Conservation (phyloP, 2,113 vertebrate genomes). For the Leiothrix lutea region DNA sequence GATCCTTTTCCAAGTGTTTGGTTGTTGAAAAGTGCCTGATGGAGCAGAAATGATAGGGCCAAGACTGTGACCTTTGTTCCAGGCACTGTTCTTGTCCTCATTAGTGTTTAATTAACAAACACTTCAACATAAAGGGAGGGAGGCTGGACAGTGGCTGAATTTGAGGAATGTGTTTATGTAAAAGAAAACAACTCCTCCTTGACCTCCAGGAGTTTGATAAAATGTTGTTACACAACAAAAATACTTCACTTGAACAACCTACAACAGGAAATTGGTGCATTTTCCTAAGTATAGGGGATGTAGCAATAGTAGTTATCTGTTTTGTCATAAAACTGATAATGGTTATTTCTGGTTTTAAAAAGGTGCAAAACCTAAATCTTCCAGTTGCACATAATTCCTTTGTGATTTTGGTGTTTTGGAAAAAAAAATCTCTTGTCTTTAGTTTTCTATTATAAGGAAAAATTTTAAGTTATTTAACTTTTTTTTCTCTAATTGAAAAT, state of each 20-base stretch:
- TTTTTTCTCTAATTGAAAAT: neutral
- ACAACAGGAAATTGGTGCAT: neutral
- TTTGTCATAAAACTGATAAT: neutral
- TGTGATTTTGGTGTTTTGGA: neutral
- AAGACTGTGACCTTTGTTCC: neutral
- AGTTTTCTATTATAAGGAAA: neutral
- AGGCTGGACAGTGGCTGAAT: neutral
- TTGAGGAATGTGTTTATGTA: neutral
- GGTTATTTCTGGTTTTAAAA: neutral
- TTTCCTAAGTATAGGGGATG: neutral
- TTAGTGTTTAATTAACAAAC: neutral
- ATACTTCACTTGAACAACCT: neutral
- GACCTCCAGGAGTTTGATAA: neutral
- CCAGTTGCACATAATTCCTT: neutral
- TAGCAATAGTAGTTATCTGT: neutral
- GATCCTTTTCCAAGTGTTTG: neutral
- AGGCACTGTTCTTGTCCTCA: neutral
- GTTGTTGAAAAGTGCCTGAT: neutral
- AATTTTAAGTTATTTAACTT: neutral
- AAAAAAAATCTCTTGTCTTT: rapidly evolving
- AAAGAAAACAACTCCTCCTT: neutral
- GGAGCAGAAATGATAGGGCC: neutral
- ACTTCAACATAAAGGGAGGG: neutral
- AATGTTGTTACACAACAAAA: neutral
- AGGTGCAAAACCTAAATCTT: neutral